Evolutionary conservation across 2,113 vertebrate species (phyloP).

Genomic region (Anoura caudifer): DNA sequence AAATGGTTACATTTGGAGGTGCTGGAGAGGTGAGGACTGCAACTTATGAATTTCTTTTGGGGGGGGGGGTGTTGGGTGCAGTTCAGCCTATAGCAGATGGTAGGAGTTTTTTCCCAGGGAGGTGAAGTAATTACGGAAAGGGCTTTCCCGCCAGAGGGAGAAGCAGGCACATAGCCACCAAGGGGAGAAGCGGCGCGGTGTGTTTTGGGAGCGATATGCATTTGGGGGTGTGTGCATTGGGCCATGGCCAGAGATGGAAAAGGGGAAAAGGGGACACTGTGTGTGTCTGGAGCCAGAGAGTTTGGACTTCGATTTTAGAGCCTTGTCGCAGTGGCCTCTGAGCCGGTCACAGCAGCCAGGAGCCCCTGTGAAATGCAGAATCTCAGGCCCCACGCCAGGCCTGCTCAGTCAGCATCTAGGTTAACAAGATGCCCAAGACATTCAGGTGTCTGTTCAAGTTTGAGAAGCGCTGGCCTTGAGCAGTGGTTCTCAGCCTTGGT

Average conservation of each 20-base stretch:
- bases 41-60: not conserved
- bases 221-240: not conserved
- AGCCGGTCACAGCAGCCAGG: not conserved
- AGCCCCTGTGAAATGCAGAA: not conserved
- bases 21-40: not conserved
- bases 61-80: not conserved
- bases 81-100: not conserved
- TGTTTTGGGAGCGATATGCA: not conserved
- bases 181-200: not conserved
- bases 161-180: not conserved
- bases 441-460: accelerated
- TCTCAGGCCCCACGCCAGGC: not conserved
- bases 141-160: not conserved
- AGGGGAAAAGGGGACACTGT: not conserved
- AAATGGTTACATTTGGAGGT: not conserved
- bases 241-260: not conserved
- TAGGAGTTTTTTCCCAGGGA: not conserved
- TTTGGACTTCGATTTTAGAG: not conserved
- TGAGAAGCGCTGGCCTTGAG: not conserved
- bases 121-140: not conserved
- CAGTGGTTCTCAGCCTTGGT: not conserved
- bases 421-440: not conserved
- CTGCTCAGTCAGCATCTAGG: not conserved
- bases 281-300: not conserved
- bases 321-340: not conserved